Conservation (phyloP, 2,113 vertebrate species). For the Phalacrocorax carbo region DNA sequence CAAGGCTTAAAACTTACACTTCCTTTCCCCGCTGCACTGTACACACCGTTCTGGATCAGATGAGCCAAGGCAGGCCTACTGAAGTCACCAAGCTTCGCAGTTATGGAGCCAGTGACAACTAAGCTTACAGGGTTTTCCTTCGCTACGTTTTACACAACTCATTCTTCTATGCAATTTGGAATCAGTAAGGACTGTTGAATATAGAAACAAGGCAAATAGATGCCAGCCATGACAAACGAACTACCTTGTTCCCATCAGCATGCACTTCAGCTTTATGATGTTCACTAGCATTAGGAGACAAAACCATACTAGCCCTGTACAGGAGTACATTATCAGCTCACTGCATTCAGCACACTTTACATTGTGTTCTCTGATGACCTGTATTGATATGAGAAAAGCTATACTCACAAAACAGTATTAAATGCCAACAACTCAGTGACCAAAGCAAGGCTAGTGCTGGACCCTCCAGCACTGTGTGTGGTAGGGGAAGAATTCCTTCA, state of each 20-base stretch:
- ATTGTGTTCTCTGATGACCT: constrained; percentile 18
- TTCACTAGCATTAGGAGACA: not conserved
- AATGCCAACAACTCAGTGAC: not conserved
- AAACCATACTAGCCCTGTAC: not conserved
- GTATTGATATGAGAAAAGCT: not conserved
- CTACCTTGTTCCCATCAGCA: not conserved
- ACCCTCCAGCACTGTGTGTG: not conserved
- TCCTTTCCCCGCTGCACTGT: not conserved
- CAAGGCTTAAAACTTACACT: no score
- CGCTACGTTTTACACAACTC: not conserved
- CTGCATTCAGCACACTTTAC: not conserved
- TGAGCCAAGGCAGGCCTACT: not conserved
- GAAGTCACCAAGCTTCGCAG: not conserved
- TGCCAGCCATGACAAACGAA: not conserved
- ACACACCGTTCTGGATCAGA: not conserved
- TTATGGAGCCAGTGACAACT: not conserved
- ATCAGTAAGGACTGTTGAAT: not conserved
- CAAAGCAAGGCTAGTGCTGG: not conserved
- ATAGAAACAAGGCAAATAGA: not conserved
- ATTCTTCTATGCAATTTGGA: not conserved
- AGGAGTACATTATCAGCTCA: not conserved
- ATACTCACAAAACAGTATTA: not conserved
- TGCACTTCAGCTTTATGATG: not conserved
- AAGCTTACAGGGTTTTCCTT: not conserved
- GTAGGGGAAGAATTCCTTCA: not conserved